Evolutionary conservation across 2,113 vertebrate species (phyloP).

Genomic region (Neopipo cinnamomea): DNA sequence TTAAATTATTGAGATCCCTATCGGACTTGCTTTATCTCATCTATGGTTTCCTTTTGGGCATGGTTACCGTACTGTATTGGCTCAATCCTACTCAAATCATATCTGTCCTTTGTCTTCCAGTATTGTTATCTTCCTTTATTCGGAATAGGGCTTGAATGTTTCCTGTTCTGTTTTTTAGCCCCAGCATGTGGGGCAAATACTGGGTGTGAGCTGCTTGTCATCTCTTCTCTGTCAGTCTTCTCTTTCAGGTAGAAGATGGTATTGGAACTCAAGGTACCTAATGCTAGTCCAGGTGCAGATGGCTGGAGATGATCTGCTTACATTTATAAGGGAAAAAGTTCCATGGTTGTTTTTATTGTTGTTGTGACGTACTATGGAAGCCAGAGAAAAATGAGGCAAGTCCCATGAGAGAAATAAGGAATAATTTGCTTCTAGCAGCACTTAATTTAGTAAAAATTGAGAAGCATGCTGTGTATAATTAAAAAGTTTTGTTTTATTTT

Average conservation of each 20-base stretch:
- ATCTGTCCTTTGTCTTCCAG: neutral
- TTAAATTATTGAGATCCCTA: neutral
- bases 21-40: neutral
- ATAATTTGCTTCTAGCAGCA: neutral
- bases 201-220: neutral
- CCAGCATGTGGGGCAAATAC: neutral
- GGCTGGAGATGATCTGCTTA: neutral
- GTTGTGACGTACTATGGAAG: neutral
- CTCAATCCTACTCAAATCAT: neutral
- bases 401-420: neutral
- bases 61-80: neutral
- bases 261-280: neutral
- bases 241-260: neutral
- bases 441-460: neutral
- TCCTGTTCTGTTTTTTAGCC: neutral
- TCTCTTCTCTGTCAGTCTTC: neutral
- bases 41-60: neutral
- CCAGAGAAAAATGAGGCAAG: neutral
- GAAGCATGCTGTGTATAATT: neutral
- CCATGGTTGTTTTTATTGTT: neutral
- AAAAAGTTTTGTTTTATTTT: neutral
- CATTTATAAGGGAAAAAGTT: neutral
- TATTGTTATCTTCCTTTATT: neutral
- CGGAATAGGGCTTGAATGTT: neutral
- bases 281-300: neutral